A percentile compares a stretch with the other conserved stretches of the same genome.
Conservation (phyloP, 2,113 vertebrate species). For the Aspidoscelis tigris region DNA sequence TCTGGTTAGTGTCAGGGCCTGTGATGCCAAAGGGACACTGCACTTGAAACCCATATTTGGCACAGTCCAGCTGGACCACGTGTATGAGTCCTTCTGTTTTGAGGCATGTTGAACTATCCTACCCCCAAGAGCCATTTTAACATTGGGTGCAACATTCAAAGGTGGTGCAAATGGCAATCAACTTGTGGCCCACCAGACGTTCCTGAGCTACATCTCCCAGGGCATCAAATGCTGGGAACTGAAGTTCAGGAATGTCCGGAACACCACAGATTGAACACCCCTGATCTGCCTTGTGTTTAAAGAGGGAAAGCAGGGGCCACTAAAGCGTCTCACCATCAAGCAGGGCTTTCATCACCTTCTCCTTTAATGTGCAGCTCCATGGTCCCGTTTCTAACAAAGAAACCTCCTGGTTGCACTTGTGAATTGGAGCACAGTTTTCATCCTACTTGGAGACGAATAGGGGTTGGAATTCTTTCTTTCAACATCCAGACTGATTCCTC, state of each 20-base stretch:
- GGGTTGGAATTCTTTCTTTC: neutral
- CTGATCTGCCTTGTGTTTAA: neutral
- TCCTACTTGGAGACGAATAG: neutral
- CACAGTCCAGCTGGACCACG: no score
- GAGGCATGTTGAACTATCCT: no score
- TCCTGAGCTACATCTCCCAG: no score
- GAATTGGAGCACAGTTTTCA: neutral
- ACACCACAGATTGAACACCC: neutral
- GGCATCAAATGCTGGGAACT: no score
- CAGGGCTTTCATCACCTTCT: neutral
- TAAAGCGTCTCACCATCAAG: neutral
- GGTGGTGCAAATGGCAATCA: neutral
- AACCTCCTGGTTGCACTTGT: neutral
- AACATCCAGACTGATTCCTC: slow-evolving; percentile 14
- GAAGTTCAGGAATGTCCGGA: no score
- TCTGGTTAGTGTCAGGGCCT: no score
- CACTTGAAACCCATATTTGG: no score
- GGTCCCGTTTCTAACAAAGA: neutral
- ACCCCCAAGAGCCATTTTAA: neutral
- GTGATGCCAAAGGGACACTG: no score
- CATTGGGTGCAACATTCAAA: neutral
- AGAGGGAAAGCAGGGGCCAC: neutral
- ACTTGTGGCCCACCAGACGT: no score
- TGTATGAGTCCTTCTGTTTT: no score
- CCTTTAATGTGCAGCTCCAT: neutral